Percentiles rank a stretch among this genome's conserved stretches.
Conservation (phyloP, 2,888 invertebrate genomes). For the Cerceris rybyensis region DNA sequence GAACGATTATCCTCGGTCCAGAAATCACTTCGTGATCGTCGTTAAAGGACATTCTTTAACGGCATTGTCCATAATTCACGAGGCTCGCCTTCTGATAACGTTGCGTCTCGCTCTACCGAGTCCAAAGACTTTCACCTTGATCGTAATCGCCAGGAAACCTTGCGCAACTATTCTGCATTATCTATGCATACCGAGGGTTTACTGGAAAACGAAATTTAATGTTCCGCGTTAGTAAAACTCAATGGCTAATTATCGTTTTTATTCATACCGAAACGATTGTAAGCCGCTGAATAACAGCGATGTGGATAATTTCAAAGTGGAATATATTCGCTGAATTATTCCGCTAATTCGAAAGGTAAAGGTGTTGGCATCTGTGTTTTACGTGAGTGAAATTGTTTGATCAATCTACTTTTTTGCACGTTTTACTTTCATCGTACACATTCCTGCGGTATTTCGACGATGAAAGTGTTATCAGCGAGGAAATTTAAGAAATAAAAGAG, state of each 20-base stretch:
- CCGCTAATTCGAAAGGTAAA: no score
- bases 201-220: conserved; percentile 48
- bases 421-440: no score
- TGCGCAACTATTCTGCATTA: conserved; percentile 63
- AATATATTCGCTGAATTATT: no score
- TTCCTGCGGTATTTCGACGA: no score
- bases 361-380: no score
- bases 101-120: conserved; percentile 61
- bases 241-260: background rate
- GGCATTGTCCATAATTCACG: conserved; percentile 53
- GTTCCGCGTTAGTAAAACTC: background rate
- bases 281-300: background rate
- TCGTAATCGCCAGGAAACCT: conserved; percentile 62
- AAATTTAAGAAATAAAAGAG: no score
- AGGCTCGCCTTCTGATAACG: conserved; percentile 56
- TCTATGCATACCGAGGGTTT: conserved; percentile 58
- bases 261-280: background rate
- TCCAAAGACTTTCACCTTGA: conserved; percentile 68
- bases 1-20: conserved; percentile 35
- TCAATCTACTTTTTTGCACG: no score
- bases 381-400: no score
- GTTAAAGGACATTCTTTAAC: conserved; percentile 62
- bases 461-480: no score
- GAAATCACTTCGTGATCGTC: conserved; percentile 33
- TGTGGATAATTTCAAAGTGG: background rate